phyloP scores from a whole-genome alignment of 2,113 vertebrate genomes.

The Felis chaus region DNA sequence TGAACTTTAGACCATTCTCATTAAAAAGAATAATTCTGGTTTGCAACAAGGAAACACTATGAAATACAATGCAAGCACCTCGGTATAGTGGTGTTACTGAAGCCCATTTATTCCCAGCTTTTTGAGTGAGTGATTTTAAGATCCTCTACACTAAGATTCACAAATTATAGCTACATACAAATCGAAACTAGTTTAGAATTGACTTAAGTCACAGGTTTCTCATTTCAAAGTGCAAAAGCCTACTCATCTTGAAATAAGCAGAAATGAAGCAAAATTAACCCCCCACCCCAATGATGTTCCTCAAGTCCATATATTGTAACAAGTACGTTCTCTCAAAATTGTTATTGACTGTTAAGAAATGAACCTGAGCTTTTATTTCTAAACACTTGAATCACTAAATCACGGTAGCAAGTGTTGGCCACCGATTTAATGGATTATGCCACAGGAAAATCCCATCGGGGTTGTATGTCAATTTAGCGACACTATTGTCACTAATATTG shows the following conservation, averaged over 20 bases:
- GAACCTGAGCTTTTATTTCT: slow-evolving; percentile 73
- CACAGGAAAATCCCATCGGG: slow-evolving; percentile 64
- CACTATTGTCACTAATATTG: slow-evolving; percentile 57
- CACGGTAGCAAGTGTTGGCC: slow-evolving; percentile 64
- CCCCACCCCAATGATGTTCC: slow-evolving; percentile 76
- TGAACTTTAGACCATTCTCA: slow-evolving; percentile 79
- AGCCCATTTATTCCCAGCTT: slow-evolving; percentile 81
- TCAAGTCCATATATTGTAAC: slow-evolving; percentile 59
- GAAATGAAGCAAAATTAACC: slow-evolving; percentile 77
- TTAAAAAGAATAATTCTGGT: slow-evolving; percentile 79
- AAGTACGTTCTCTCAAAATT: slow-evolving; percentile 63
- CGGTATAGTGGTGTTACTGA: slow-evolving; percentile 77
- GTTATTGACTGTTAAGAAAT: slow-evolving; percentile 56
- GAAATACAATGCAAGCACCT: slow-evolving; percentile 92
- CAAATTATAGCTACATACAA: slow-evolving; percentile 75
- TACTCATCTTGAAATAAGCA: slow-evolving; percentile 67
- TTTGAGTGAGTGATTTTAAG: slow-evolving; percentile 72
- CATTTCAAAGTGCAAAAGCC: slow-evolving; percentile 79
- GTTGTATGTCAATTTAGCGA: slow-evolving; percentile 66
- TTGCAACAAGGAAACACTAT: slow-evolving; percentile 77
- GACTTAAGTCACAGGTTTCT: slow-evolving; percentile 77
- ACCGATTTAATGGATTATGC: slow-evolving; percentile 63
- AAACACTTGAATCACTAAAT: slow-evolving; percentile 52
- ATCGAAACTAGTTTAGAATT: slow-evolving; percentile 74
- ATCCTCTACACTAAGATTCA: slow-evolving; percentile 76